Percentiles rank a stretch among this genome's conserved stretches.
Conservation (phyloP, 2,888 invertebrate species). For the Hypsopygia costalis region DNA sequence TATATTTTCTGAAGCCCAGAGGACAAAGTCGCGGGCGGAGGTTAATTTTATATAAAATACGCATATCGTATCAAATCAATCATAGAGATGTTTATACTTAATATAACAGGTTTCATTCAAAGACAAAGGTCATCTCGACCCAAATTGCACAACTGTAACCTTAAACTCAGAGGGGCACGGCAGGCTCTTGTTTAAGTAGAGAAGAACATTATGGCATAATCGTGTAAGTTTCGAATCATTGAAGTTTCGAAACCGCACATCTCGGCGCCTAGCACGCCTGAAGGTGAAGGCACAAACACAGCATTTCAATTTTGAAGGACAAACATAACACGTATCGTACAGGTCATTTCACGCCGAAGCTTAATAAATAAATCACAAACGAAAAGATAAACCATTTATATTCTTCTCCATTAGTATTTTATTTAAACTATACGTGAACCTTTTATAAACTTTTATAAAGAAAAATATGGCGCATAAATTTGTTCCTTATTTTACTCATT, state of each 20-base stretch:
- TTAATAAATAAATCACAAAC: conserved; percentile 4
- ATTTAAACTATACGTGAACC: conserved; percentile 4
- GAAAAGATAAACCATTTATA: conserved; percentile 10
- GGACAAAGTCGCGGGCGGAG: too few relatives aligned
- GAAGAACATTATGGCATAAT: conserved; percentile 15
- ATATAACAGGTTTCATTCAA: conserved; percentile 15
- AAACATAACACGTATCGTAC: conserved; percentile 48
- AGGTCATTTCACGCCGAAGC: conserved; percentile 26
- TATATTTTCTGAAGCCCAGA: too few relatives aligned
- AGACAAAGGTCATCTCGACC: conserved; percentile 33
- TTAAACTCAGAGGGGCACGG: conserved; percentile 21
- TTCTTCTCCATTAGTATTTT: background rate
- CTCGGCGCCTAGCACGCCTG: conserved; percentile 42
- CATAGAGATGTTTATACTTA: conserved; percentile 14
- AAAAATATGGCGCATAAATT: conserved; percentile 6
- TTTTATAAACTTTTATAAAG: background rate
- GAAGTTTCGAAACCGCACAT: conserved; percentile 36
- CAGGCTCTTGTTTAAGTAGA: conserved; percentile 5
- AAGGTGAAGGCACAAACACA: conserved; percentile 50
- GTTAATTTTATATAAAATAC: background rate
- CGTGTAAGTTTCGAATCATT: conserved; percentile 35
- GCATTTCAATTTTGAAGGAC: conserved; percentile 60
- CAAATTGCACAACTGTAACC: conserved; percentile 36
- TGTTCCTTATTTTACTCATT: background rate
- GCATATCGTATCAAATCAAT: background rate